Conservation (phyloP, 2,888 invertebrate species). For the Oscheius sp. region DNA sequence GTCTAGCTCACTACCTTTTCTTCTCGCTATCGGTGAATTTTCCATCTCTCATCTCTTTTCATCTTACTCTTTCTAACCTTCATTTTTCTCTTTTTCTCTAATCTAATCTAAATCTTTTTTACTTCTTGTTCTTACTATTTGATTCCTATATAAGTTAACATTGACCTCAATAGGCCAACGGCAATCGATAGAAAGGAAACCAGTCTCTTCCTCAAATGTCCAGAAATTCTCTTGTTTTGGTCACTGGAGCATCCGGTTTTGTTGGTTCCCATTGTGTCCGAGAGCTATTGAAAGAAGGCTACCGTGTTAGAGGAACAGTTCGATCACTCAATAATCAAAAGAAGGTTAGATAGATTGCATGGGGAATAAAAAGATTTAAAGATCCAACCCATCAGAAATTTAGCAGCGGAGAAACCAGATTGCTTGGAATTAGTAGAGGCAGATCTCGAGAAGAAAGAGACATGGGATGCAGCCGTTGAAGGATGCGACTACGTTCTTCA, state of each 20-base stretch:
- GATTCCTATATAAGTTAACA: too few relatives aligned
- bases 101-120: too few relatives aligned
- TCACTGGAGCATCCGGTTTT: slow-evolving; percentile 75
- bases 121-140: too few relatives aligned
- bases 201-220: neutral
- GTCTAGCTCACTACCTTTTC: too few relatives aligned
- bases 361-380: slow-evolving; percentile 4
- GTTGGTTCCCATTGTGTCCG: slow-evolving; percentile 74
- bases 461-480: slow-evolving; percentile 58
- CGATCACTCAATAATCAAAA: slow-evolving; percentile 57
- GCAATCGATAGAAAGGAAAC: neutral
- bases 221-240: slow-evolving; percentile 71
- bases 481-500: slow-evolving; percentile 66
- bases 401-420: slow-evolving; percentile 35
- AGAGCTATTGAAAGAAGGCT: slow-evolving; percentile 73
- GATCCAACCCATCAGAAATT: slow-evolving; percentile 45
- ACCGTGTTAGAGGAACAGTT: slow-evolving; percentile 73
- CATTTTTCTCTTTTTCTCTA: too few relatives aligned
- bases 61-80: too few relatives aligned
- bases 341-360: slow-evolving; percentile 46
- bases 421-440: slow-evolving; percentile 66
- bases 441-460: slow-evolving; percentile 53
- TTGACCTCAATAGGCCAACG: too few relatives aligned
- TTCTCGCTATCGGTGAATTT: too few relatives aligned
- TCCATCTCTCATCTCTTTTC: too few relatives aligned